These are phyloP conservation scores for Fabriciana adippe DNA, from an alignment of 2,888 invertebrate genomes.

Conservation along the genomic window DNA sequence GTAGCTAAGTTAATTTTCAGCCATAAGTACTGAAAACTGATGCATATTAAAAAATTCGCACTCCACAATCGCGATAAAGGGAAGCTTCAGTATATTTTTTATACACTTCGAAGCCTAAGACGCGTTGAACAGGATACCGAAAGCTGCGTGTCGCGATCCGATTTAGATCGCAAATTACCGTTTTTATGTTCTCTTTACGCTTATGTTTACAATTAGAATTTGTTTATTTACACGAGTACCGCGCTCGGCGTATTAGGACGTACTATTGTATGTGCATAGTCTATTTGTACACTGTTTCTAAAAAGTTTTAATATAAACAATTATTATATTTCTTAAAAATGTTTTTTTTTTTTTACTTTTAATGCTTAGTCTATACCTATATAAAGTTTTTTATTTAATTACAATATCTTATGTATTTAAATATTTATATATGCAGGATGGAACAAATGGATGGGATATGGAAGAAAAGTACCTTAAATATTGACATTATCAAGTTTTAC, in stretches of 20 bases:
- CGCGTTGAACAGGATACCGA: constrained; percentile 41
- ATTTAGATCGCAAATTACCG: constrained; percentile 61
- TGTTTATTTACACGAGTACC: constrained; percentile 75
- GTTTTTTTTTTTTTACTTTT: too few species aligned
- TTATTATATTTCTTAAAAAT: neutral
- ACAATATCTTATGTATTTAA: too few species aligned
- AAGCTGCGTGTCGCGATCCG: constrained; percentile 46
- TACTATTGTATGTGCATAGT: constrained; percentile 28
- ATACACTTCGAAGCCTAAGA: constrained; percentile 32
- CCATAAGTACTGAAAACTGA: neutral
- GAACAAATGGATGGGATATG: too few species aligned
- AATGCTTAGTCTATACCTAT: neutral
- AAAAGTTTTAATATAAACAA: constrained; percentile 15
- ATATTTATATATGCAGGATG: too few species aligned
- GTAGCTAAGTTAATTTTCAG: constrained; percentile 51
- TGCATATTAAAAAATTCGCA: constrained; percentile 8
- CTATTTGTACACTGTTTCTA: constrained; percentile 12
- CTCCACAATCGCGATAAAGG: constrained; percentile 25
- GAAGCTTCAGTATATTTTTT: constrained; percentile 43
- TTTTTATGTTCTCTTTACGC: constrained; percentile 68
- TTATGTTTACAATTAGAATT: constrained; percentile 71
- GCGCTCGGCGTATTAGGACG: constrained; percentile 50
- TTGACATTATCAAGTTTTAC: too few species aligned
- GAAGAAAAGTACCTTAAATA: too few species aligned
- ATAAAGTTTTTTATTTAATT: too few species aligned